A percentile compares a stretch with the other conserved stretches of the same genome.
Conservation (phyloP, 2,888 invertebrate species). For the Camptogramma bilineatum region DNA sequence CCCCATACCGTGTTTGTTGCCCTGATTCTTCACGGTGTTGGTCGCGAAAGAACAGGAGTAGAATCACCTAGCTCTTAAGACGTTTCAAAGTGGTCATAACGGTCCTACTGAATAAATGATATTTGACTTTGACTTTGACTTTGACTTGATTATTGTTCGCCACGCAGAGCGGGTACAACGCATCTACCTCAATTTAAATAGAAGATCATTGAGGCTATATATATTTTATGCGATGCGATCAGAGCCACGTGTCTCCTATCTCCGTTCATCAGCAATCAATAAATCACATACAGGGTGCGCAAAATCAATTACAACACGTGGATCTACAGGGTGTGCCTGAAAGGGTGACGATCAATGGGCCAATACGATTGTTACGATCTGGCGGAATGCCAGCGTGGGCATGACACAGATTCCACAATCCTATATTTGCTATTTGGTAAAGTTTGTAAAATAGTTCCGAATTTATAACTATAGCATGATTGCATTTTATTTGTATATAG, state of each 20-base stretch:
- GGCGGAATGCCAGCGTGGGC: constrained; percentile 37
- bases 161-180: no score
- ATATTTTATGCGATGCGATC: no score
- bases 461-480: not conserved
- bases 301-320: constrained; percentile 27
- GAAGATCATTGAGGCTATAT: no score
- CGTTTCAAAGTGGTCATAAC: no score
- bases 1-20: no score
- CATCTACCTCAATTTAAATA: no score
- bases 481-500: not conserved
- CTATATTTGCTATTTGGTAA: not conserved
- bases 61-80: no score
- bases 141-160: no score
- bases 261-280: not conserved
- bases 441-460: not conserved
- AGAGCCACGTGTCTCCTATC: not conserved
- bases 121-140: no score
- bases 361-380: constrained; percentile 37
- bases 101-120: no score
- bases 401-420: constrained; percentile 36
- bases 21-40: no score
- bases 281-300: constrained; percentile 27
- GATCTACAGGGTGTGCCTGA: constrained; percentile 28
- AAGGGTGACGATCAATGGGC: constrained; percentile 38
- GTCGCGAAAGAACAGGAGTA: no score